Evolutionary conservation across 2,888 invertebrate genomes (phyloP).

Genomic region (Drosophila ustulata): DNA sequence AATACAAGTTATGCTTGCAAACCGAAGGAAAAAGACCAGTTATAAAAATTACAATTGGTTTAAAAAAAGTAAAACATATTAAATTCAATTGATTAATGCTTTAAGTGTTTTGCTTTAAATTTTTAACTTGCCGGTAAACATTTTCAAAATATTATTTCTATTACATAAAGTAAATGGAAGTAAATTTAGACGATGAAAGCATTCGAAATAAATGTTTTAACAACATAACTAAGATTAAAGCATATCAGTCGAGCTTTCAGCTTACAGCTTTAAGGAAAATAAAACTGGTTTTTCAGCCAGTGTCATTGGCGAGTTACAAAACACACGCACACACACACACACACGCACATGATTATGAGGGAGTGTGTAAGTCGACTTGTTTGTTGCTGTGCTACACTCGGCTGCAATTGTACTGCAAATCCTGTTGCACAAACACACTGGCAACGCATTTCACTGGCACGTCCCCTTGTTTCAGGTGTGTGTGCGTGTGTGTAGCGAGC

Average conservation of each 20-base stretch:
- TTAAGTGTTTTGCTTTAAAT: neutral
- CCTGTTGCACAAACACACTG: constrained; percentile 45
- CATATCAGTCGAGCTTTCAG: too few species aligned
- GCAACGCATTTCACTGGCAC: constrained; percentile 5
- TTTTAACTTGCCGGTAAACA: neutral
- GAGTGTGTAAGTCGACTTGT: neutral
- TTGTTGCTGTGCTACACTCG: constrained; percentile 8
- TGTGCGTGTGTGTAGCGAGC: neutral
- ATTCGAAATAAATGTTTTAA: too few species aligned
- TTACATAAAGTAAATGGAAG: too few species aligned
- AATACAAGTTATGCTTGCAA: too few species aligned
- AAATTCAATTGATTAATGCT: too few species aligned
- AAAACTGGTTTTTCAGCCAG: neutral
- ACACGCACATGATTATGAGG: neutral
- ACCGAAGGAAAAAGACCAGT: too few species aligned
- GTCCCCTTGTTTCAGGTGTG: constrained; percentile 3
- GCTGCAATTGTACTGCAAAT: constrained; percentile 41
- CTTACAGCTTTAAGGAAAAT: neutral
- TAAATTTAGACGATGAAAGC: too few species aligned
- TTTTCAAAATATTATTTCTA: too few species aligned
- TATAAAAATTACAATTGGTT: too few species aligned
- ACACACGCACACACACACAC: too few species aligned
- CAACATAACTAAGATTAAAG: too few species aligned
- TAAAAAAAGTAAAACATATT: too few species aligned
- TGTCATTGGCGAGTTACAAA: neutral